Evolutionary conservation across 1,140 invertebrate genomes (phyloP), one percentile per base, ranked within the genome.

Genomic region (Ectropis grisescens): DNA sequence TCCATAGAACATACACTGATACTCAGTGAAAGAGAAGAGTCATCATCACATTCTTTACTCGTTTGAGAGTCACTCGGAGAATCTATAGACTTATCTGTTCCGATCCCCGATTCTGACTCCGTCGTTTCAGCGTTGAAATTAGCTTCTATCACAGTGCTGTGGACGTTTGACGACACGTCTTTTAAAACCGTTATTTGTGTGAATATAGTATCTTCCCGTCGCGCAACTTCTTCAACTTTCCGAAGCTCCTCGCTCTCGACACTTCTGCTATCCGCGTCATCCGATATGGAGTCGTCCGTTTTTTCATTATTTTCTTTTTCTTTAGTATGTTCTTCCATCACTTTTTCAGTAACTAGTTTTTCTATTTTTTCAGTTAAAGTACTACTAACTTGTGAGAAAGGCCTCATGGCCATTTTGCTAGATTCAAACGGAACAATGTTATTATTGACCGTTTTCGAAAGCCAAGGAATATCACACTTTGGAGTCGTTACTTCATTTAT

Each of bases 1-100:
- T 78, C 76, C 13, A 72, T 47, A 6, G 75, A 80, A 55, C 69
- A 68, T 34, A 80, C 50, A 55, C 78, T 82, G 25, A 82, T 55
- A 56, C 76, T 74, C 37, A 82, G 53, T 6, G 80, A 80, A 28
- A 82, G 48, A 5, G 70, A 60, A 2, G 81, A 83, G 40, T 83
- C 79, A 15, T 83, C 82, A 37, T 83, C 82, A 37, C 78, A 69
- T 36, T 83, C 82, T 40, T 82, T 82, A 44, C 78, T 80, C 27
- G 60, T 55, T 49, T 79, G 79, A n/a, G 74, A 75, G 35, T 72
- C 75, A 47, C 76, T 81, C 1, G 81, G 75, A 8, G 81, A 83
- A 35, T 81, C 81, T 27, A 82, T 70, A 2, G 78, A 81, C 41
- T 81, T 81, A 37, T 81, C 76, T 9, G 76, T 81, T 14, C 76